Conservation (phyloP, 1,140 invertebrate species). For the Diuraphis noxia region DNA sequence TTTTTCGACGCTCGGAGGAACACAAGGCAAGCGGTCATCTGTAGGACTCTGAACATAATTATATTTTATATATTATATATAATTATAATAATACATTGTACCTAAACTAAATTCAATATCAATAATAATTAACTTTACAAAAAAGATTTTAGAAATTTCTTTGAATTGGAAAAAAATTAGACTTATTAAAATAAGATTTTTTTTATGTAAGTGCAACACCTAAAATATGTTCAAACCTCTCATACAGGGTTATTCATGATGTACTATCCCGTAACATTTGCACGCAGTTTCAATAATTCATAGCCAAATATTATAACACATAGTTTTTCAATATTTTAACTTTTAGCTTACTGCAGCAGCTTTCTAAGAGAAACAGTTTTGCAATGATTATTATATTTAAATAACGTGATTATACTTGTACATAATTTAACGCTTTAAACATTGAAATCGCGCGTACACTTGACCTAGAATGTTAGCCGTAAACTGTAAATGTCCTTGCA, state of each 20-base stretch:
- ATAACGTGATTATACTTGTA: background rate
- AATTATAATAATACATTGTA: no score
- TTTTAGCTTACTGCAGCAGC: no score
- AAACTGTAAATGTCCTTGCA: constrained; percentile 16
- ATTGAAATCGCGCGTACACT: background rate
- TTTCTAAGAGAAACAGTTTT: background rate
- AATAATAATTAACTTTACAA: background rate
- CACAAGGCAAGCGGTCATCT: no score
- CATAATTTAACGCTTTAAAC: background rate
- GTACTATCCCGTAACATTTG: background rate
- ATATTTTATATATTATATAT: no score
- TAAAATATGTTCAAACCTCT: background rate
- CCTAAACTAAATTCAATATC: background rate
- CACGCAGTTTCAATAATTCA: background rate
- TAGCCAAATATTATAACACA: background rate
- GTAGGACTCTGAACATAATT: background rate
- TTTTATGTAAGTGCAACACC: background rate
- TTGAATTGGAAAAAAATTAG: no score
- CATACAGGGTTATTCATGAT: background rate
- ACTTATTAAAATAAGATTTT: no score
- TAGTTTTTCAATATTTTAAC: background rate
- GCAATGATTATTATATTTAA: background rate
- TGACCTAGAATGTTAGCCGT: constrained; percentile 7
- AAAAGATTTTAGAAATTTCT: background rate
- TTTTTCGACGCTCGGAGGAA: no score